These are phyloP conservation scores for Oryctolagus cuniculus DNA, from an alignment of 2,113 vertebrate genomes.

Conservation along the genomic window DNA sequence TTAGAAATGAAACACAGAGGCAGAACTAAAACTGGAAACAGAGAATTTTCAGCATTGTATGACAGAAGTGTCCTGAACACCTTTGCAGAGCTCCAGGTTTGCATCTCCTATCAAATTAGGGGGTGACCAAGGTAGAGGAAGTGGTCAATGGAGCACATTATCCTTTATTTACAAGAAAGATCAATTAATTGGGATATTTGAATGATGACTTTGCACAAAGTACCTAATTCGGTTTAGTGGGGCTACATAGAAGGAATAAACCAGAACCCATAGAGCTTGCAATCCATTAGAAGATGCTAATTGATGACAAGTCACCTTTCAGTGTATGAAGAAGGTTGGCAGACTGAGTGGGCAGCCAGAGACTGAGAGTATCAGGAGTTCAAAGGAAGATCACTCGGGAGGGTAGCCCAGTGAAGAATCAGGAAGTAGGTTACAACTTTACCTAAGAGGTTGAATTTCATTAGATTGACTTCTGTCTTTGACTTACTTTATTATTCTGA, in stretches of 20 bases:
- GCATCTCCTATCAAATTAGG: not conserved
- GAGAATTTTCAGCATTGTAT: not conserved
- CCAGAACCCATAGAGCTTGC: not conserved
- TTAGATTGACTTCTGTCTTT: not conserved
- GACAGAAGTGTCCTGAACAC: not conserved
- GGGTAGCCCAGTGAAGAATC: not conserved
- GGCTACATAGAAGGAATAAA: not conserved
- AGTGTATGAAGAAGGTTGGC: not conserved
- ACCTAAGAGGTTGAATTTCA: not conserved
- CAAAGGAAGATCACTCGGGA: not conserved
- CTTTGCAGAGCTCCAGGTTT: not conserved
- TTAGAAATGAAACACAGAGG: not conserved
- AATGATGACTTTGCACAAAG: not conserved
- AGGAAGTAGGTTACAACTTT: not conserved
- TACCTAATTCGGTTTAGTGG: not conserved
- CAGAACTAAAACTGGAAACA: not conserved
- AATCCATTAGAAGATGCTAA: not conserved
- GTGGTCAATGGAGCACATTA: too few species aligned
- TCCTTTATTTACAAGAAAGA: not conserved
- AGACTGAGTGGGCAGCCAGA: not conserved
- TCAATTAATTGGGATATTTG: not conserved
- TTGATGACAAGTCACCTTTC: not conserved
- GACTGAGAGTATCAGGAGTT: not conserved
- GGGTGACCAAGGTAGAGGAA: too few species aligned
- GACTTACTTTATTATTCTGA: not conserved